Evolutionary conservation across 2,797 vertebrate genomes (phyloP).

Genomic region (Tapera naevia): DNA sequence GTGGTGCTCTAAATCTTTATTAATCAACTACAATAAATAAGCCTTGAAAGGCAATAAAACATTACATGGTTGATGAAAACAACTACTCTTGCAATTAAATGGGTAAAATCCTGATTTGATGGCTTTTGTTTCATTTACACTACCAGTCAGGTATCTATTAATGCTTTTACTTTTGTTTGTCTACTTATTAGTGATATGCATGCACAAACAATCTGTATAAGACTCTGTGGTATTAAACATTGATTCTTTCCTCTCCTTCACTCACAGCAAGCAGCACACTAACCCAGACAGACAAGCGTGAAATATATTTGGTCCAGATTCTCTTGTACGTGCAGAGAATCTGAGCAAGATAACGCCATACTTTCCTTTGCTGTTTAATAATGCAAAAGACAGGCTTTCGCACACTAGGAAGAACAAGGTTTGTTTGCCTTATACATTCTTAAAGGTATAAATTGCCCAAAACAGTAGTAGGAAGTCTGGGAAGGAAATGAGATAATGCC

Average conservation of each 20-base stretch:
- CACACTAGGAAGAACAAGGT: slow-evolving; percentile 36
- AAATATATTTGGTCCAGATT: slow-evolving; percentile 50
- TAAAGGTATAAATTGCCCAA: slow-evolving; percentile 62
- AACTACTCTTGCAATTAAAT: slow-evolving; percentile 18
- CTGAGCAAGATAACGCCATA: background rate
- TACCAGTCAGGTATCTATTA: slow-evolving; percentile 11
- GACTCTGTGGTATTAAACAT: slow-evolving; percentile 18
- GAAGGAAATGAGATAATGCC: slow-evolving; percentile 66
- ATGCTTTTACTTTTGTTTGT: slow-evolving; percentile 19
- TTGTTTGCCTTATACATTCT: slow-evolving; percentile 62
- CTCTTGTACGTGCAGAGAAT: slow-evolving; percentile 43
- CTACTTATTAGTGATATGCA: slow-evolving; percentile 28
- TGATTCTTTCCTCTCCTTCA: slow-evolving; percentile 41
- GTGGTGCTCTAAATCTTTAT: background rate
- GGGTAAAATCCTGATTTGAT: slow-evolving; percentile 18
- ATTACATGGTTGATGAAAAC: background rate
- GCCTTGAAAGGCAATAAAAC: slow-evolving; percentile 41
- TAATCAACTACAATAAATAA: slow-evolving; percentile 36
- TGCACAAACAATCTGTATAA: background rate
- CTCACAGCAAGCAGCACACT: background rate
- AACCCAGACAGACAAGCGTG: slow-evolving; percentile 53
- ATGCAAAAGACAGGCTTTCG: slow-evolving; percentile 46
- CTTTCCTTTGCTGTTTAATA: slow-evolving; percentile 34
- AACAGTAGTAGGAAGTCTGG: slow-evolving; percentile 68
- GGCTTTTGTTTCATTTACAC: background rate